A percentile compares a stretch with the other conserved stretches of the same genome.
Evolutionary conservation across 2,113 vertebrate genomes (phyloP).

Genomic region (Rattus norvegicus): DNA sequence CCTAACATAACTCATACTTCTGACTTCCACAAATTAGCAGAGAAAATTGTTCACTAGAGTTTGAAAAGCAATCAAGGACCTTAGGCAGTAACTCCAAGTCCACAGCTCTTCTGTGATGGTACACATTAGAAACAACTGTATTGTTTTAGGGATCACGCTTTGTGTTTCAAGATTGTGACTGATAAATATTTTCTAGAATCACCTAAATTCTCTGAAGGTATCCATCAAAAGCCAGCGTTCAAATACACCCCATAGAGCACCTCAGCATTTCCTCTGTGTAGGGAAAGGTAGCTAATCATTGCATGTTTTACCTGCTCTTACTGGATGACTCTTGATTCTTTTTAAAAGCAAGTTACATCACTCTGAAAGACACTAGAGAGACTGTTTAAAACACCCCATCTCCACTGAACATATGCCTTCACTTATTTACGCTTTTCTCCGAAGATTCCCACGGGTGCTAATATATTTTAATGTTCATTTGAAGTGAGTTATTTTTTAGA

Average conservation of each 20-base stretch:
- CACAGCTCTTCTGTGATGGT: background rate
- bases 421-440: slow-evolving; percentile 43
- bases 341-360: background rate
- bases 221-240: background rate
- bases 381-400: background rate
- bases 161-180: background rate
- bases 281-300: background rate
- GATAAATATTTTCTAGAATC: background rate
- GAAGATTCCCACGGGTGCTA: slow-evolving; percentile 34
- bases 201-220: background rate
- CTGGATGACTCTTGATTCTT: background rate
- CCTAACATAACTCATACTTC: background rate
- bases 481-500: background rate
- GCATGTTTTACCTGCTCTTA: background rate
- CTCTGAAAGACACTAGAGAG: background rate
- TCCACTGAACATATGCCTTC: background rate
- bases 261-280: background rate
- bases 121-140: background rate
- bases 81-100: background rate
- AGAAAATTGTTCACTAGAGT: background rate
- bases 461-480: slow-evolving; percentile 52
- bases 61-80: background rate
- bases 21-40: background rate
- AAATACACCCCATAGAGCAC: background rate
- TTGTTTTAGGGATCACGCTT: background rate